phyloP scores from a whole-genome alignment of 2,797 vertebrate species.

The Myiotriccus ornatus region DNA sequence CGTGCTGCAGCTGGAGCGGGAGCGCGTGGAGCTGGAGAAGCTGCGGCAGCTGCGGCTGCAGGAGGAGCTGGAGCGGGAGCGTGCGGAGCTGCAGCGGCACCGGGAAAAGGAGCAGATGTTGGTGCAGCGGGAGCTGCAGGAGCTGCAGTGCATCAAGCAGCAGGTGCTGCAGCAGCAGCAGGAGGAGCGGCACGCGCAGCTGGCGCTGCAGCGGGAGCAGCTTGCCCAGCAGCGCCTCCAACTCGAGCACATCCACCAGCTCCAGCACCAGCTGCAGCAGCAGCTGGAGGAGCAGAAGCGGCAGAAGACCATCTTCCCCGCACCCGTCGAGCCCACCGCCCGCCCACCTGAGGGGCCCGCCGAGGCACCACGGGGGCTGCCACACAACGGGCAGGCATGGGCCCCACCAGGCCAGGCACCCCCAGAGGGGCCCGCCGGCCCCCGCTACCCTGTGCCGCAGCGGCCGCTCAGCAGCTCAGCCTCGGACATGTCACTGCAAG shows the following conservation, averaged over 20 bases:
- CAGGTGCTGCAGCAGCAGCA: constrained; percentile 99
- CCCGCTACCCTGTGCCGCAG: constrained; percentile 71
- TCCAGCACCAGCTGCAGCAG: constrained; percentile 98
- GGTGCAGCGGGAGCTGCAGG: constrained; percentile 96
- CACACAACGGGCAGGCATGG: constrained; percentile 92
- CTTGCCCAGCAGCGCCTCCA: constrained; percentile 96
- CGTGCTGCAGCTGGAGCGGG: constrained; percentile 90
- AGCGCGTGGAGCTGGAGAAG: constrained; percentile 95
- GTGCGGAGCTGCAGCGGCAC: constrained; percentile 92
- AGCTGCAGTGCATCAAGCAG: constrained; percentile 96
- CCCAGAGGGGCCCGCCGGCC: constrained; percentile 51
- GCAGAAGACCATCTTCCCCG: constrained; percentile 84
- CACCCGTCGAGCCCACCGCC: constrained; percentile 83
- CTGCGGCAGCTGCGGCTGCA: constrained; percentile 92
- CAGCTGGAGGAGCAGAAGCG: constrained; percentile 97
- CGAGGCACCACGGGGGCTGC: constrained; percentile 72
- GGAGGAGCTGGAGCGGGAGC: constrained; percentile 94
- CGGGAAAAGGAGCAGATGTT: constrained; percentile 96
- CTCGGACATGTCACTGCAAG: constrained; percentile 95
- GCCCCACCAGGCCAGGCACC: constrained; percentile 68
- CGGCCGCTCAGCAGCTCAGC: constrained; percentile 91
- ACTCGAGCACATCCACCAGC: constrained; percentile 95
- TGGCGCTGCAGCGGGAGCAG: constrained; percentile 95
- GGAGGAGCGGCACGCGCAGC: constrained; percentile 92
- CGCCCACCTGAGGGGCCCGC: constrained; percentile 76